A percentile compares a stretch with the other conserved stretches of the same genome.
These are phyloP conservation scores for Bubo blakistoni DNA, from an alignment of 2,113 vertebrate species.

Conservation along the genomic window DNA sequence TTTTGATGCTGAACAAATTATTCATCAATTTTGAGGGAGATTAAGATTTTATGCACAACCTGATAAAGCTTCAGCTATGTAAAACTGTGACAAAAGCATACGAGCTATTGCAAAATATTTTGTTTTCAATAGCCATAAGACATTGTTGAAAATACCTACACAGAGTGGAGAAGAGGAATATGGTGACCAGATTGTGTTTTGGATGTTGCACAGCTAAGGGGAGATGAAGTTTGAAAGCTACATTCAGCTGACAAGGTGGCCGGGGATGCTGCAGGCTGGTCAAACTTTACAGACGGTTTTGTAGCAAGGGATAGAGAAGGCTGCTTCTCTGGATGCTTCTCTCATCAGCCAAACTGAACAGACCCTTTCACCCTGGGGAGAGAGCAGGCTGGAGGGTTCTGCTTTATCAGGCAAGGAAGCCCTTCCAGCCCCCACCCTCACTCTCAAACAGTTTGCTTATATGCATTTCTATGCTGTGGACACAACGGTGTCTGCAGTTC, in stretches of 20 bases:
- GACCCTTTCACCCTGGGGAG: too few relatives aligned
- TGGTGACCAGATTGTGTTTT: background rate
- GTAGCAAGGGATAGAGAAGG: background rate
- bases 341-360: rapidly evolving
- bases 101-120: background rate
- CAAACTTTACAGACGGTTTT: background rate
- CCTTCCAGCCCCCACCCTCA: background rate
- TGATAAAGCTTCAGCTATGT: background rate
- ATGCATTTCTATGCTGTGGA: background rate
- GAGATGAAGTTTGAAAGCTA: background rate
- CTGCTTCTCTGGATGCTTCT: background rate
- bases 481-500: rapidly evolving
- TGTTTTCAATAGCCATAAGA: background rate
- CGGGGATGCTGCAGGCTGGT: background rate
- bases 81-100: background rate
- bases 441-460: background rate
- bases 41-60: background rate
- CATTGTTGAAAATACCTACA: background rate
- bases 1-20: background rate
- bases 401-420: background rate
- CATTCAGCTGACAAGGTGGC: background rate
- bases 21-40: background rate
- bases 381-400: background rate
- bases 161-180: background rate
- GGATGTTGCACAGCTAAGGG: background rate